A percentile compares a stretch with the other conserved stretches of the same genome.
Evolutionary conservation across 2,113 vertebrate species (phyloP).

Genomic region (Petroica traversi): DNA sequence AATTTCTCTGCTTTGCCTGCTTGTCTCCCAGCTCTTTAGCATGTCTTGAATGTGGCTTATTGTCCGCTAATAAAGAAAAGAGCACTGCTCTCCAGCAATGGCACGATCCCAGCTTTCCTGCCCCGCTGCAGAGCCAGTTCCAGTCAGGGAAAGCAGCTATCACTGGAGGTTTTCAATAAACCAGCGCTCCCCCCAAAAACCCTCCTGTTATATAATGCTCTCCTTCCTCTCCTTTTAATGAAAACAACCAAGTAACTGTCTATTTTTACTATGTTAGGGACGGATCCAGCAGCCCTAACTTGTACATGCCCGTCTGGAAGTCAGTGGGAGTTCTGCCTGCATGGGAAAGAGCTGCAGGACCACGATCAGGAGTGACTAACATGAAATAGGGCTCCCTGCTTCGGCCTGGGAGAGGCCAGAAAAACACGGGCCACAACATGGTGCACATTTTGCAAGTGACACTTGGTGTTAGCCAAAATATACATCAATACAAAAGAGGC

Average conservation of each 20-base stretch:
- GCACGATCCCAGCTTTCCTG: slow-evolving; percentile 47
- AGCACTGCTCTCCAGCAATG: slow-evolving; percentile 12
- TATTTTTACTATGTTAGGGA: slow-evolving; percentile 25
- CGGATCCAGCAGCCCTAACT: background rate
- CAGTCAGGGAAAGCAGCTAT: slow-evolving; percentile 27
- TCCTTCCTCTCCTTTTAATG: slow-evolving; percentile 33
- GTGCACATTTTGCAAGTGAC: background rate
- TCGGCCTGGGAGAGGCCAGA: background rate
- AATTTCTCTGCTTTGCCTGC: slow-evolving; percentile 35
- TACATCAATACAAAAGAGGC: background rate
- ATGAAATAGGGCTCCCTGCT: background rate
- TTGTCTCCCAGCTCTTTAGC: slow-evolving; percentile 47
- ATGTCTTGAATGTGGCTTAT: slow-evolving; percentile 57
- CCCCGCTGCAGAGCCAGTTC: slow-evolving; percentile 9
- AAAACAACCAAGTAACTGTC: slow-evolving; percentile 35
- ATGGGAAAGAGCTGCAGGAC: background rate
- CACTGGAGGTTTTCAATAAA: slow-evolving; percentile 43
- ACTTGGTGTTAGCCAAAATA: slow-evolving; percentile 39
- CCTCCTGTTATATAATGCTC: slow-evolving; percentile 32
- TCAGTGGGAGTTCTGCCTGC: background rate
- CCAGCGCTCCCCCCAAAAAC: background rate
- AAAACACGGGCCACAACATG: background rate
- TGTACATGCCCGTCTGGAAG: background rate
- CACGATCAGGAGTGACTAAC: background rate
- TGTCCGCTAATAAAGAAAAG: slow-evolving; percentile 56